Percentiles rank a stretch among this genome's conserved stretches.
phyloP scores from a whole-genome alignment of 2,113 vertebrate species.

The Hyperopisus bebe region DNA sequence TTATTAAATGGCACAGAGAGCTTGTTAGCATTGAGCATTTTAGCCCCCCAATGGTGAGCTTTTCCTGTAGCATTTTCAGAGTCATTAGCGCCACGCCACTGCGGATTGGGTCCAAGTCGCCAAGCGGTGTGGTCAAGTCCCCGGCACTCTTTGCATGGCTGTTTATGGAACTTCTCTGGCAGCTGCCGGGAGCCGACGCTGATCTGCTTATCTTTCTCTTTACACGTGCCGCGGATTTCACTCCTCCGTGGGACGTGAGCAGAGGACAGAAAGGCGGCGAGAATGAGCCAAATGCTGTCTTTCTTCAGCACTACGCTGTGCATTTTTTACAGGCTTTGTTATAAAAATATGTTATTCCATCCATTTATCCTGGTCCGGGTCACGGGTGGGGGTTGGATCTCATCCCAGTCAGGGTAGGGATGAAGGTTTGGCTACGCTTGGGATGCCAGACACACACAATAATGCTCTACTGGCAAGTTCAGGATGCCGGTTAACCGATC shows the following conservation, averaged over 20 bases:
- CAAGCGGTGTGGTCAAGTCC: slow-evolving; percentile 39
- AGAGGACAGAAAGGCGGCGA: not conserved
- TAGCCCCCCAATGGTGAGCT: slow-evolving; percentile 38
- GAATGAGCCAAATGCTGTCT: not conserved
- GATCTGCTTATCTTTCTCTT: slow-evolving; percentile 11
- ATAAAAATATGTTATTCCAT: not conserved
- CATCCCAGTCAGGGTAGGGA: not conserved
- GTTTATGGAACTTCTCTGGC: not conserved
- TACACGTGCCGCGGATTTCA: not conserved
- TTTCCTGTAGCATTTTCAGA: slow-evolving; percentile 50
- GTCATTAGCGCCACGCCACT: slow-evolving; percentile 46
- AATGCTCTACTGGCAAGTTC: not conserved
- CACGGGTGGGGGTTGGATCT: not conserved
- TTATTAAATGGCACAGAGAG: slow-evolving; percentile 46
- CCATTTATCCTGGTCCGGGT: not conserved
- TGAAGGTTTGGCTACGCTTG: not conserved
- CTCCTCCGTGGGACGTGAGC: not conserved
- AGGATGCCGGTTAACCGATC: not conserved
- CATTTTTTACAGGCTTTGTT: not conserved
- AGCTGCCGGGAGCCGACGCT: not conserved
- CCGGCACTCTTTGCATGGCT: not conserved
- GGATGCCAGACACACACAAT: not conserved
- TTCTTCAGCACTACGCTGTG: not conserved
- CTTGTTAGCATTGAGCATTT: slow-evolving; percentile 33
- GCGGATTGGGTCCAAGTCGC: slow-evolving; percentile 38